A percentile compares a stretch with the other conserved stretches of the same genome.
These are phyloP conservation scores for Hemiprocne comata DNA, from an alignment of 2,113 vertebrate species.

Conservation along the genomic window DNA sequence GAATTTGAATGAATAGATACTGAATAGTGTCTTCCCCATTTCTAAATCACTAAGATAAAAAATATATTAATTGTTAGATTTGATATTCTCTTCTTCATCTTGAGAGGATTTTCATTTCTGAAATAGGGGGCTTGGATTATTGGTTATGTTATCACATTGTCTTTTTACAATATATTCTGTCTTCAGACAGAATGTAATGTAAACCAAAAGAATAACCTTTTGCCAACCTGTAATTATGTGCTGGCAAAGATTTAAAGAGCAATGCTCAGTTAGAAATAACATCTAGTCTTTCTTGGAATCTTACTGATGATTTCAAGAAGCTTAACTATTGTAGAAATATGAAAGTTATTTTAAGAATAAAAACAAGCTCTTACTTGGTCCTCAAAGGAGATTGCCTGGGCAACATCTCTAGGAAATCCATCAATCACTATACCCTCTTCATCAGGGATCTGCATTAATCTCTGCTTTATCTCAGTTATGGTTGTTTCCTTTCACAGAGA, in stretches of 20 bases:
- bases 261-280: not conserved
- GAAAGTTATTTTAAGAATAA: slow-evolving; percentile 40
- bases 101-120: not conserved
- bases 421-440: slow-evolving; percentile 95
- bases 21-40: not conserved
- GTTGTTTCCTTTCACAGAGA: slow-evolving; percentile 89
- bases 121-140: not conserved
- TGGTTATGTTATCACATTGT: not conserved
- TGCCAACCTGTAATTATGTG: not conserved
- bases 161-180: not conserved
- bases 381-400: slow-evolving; percentile 96
- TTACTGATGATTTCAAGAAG: not conserved
- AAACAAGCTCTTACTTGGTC: slow-evolving; percentile 88
- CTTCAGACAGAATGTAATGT: not conserved
- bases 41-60: not conserved
- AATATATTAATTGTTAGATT: not conserved
- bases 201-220: slow-evolving; percentile 18
- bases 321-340: not conserved
- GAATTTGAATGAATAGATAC: not conserved
- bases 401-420: slow-evolving; percentile 95
- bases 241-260: slow-evolving; percentile 15
- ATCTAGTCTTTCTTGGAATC: slow-evolving; percentile 25
- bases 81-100: not conserved
- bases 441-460: slow-evolving; percentile 96
- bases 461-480: slow-evolving; percentile 99